These are phyloP conservation scores for Eufriesea mexicana DNA, from an alignment of 1,140 invertebrate genomes.

Conservation along the genomic window DNA sequence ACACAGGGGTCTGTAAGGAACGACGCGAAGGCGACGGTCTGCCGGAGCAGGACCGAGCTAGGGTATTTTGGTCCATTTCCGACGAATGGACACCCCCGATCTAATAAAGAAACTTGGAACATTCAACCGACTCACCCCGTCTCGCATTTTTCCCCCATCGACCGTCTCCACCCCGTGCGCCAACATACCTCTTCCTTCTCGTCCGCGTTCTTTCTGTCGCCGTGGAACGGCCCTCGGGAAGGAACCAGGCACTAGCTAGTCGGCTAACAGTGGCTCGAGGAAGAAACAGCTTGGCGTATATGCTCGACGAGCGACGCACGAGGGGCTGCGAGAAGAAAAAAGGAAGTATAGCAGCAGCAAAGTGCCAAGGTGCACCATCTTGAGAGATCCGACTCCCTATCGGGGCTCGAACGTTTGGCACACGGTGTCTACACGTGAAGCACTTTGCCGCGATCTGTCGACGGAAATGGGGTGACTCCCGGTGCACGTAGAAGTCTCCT, in stretches of 20 bases:
- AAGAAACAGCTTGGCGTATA: constrained; percentile 53
- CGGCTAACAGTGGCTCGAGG: constrained; percentile 17
- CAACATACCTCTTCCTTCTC: constrained; percentile 13
- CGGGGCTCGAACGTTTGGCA: constrained; percentile 46
- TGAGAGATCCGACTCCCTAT: constrained; percentile 61
- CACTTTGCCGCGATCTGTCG: constrained; percentile 61
- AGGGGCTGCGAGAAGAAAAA: not conserved
- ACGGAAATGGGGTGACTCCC: constrained; percentile 52
- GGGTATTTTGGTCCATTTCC: constrained; percentile 64
- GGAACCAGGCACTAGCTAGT: not conserved
- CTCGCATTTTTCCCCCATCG: constrained; percentile 51
- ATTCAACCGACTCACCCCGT: constrained; percentile 32
- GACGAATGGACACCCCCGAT: constrained; percentile 70
- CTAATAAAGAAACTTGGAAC: constrained; percentile 75
- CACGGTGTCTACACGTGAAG: constrained; percentile 51
- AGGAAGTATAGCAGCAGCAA: constrained; percentile 52
- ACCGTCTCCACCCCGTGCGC: not conserved
- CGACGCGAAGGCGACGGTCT: not conserved
- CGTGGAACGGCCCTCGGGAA: not conserved
- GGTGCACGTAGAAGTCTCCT: not conserved
- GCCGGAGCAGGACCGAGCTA: not conserved
- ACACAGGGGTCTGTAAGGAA: not conserved
- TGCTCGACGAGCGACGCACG: constrained; percentile 14
- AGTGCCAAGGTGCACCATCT: constrained; percentile 65
- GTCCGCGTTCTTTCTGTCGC: constrained; percentile 12